Percentiles rank a stretch among this genome's conserved stretches.
phyloP scores from a whole-genome alignment of 2,797 vertebrate genomes.

The Labeo calbasu region DNA sequence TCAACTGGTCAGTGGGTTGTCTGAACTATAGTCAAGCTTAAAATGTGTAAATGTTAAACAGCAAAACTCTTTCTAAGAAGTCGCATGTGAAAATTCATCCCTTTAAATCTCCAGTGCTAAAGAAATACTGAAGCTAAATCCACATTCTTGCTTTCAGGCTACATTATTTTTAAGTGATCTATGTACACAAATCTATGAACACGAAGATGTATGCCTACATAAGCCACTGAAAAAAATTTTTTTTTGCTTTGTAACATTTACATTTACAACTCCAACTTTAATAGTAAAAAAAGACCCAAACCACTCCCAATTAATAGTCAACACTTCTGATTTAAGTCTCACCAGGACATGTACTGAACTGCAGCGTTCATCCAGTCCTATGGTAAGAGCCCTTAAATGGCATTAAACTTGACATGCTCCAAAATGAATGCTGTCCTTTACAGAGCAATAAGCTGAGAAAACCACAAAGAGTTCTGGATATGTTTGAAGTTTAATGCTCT shows the following conservation, averaged over 20 bases:
- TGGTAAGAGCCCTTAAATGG: not conserved
- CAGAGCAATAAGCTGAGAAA: conserved; percentile 26
- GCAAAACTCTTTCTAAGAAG: not conserved
- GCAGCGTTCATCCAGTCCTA: not conserved
- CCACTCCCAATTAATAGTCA: not conserved
- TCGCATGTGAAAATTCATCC: not conserved
- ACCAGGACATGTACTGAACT: not conserved
- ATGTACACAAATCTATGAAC: too few relatives aligned
- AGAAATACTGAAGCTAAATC: not conserved
- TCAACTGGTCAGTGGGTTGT: not conserved
- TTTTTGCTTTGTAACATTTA: too few relatives aligned
- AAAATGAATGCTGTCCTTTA: conserved; percentile 35
- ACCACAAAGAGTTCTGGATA: conserved; percentile 16
- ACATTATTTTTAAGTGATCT: too few relatives aligned
- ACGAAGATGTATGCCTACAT: too few relatives aligned
- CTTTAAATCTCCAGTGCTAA: not conserved
- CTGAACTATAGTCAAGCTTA: not conserved
- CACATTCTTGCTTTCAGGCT: not conserved
- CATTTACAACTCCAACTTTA: not conserved
- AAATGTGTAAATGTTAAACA: not conserved
- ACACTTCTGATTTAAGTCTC: not conserved
- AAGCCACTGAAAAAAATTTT: too few relatives aligned
- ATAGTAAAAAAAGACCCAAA: not conserved
- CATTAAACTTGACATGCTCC: conserved; percentile 31
- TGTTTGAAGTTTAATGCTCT: conserved; percentile 38